Conservation (phyloP, 1,140 invertebrate genomes). For the Drosophila prosaltans region DNA sequence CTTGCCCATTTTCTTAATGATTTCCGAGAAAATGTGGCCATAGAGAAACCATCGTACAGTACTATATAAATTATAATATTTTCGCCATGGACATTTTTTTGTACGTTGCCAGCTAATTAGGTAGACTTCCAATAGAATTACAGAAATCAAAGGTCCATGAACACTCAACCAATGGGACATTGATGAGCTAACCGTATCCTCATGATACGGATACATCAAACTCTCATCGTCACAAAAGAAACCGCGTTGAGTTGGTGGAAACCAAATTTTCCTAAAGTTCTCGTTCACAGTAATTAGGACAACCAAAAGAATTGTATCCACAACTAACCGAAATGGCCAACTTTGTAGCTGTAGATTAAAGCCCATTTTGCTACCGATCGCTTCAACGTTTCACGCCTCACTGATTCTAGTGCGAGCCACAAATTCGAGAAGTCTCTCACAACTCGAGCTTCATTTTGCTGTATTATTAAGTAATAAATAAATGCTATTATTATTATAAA, state of each 20-base stretch:
- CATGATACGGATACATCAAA: constrained; percentile 91
- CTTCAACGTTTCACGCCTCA: constrained; percentile 37
- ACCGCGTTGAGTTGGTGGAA: constrained; percentile 88
- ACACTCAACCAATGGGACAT: constrained; percentile 38
- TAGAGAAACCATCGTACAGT: constrained; percentile 91
- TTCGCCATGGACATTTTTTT: constrained; percentile 56
- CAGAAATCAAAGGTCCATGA: constrained; percentile 33
- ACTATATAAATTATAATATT: constrained; percentile 86
- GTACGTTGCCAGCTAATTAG: constrained; percentile 4
- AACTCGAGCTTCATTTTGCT: constrained; percentile 20
- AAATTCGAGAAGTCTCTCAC: constrained; percentile 21
- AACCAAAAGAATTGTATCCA: constrained; percentile 37
- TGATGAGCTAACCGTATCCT: constrained; percentile 87
- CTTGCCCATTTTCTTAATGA: constrained; percentile 94
- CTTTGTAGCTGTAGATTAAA: constrained; percentile 22
- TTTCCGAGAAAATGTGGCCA: constrained; percentile 89
- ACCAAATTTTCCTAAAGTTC: constrained; percentile 38
- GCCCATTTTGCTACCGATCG: constrained; percentile 54
- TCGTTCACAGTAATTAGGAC: constrained; percentile 29
- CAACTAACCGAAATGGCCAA: constrained; percentile 30
- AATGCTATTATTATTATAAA: constrained; percentile 4
- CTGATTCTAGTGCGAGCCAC: constrained; percentile 34
- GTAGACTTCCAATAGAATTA: constrained; percentile 33
- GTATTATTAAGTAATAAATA: constrained; percentile 29
- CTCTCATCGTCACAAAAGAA: constrained; percentile 98